Evolutionary conservation across 2,113 vertebrate genomes (phyloP).

Genomic region (Motacilla tschutschensis): DNA sequence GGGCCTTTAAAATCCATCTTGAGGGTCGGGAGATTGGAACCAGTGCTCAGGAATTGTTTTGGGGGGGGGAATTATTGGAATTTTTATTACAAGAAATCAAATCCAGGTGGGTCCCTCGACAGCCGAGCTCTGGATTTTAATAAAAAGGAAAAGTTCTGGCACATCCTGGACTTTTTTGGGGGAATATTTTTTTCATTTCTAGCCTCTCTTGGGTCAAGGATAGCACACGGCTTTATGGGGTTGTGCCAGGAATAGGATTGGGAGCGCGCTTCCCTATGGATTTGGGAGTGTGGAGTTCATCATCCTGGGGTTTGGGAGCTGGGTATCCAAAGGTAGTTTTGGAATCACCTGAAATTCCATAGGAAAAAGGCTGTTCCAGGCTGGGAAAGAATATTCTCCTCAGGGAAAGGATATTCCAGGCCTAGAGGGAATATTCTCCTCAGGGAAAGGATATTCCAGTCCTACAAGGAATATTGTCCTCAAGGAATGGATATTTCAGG

Average conservation of each 20-base stretch:
- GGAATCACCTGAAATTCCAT: neutral
- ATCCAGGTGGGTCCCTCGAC: constrained; percentile 32
- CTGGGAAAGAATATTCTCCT: neutral
- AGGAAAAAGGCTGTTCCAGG: neutral
- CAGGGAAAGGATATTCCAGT: too few relatives aligned
- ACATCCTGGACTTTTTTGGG: neutral
- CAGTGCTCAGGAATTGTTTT: constrained; percentile 23
- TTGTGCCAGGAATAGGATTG: neutral
- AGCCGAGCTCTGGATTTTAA: constrained; percentile 40
- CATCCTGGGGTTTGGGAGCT: neutral
- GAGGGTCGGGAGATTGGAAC: constrained; percentile 32
- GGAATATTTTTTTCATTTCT: neutral
- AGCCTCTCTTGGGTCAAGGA: neutral
- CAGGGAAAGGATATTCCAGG: neutral
- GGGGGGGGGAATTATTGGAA: constrained; percentile 31
- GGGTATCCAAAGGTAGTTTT: neutral
- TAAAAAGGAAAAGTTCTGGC: constrained; percentile 61
- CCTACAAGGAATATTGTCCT: neutral
- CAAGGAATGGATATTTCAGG: too few relatives aligned
- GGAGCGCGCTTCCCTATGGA: fast-evolving
- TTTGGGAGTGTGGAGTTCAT: neutral
- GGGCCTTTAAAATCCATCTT: constrained; percentile 37
- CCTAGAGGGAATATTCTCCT: neutral
- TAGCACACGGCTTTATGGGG: neutral
- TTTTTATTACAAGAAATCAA: constrained; percentile 57